Conservation (phyloP, 2,888 invertebrate species). For the Mesorhabditis sp. region DNA sequence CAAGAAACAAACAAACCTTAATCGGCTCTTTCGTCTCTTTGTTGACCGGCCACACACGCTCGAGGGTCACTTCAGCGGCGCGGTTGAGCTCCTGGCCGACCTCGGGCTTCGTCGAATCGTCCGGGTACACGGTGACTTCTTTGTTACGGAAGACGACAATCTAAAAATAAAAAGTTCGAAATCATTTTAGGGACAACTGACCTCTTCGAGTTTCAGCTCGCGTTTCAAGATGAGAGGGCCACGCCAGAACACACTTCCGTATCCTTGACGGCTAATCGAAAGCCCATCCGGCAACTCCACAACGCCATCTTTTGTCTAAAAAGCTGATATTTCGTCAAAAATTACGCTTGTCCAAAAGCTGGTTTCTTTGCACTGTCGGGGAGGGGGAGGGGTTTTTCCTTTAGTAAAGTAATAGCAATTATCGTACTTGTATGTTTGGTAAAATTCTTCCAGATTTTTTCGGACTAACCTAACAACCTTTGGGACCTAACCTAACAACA, state of each 20-base stretch:
- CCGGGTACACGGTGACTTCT: constrained; percentile 89
- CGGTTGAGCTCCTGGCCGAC: constrained; percentile 83
- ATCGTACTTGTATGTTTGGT: no score
- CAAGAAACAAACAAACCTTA: constrained; percentile 63
- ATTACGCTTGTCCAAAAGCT: no score
- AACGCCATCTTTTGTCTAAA: constrained; percentile 18
- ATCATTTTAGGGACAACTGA: constrained; percentile 7
- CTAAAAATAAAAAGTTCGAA: constrained; percentile 29
- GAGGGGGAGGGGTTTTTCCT: no score
- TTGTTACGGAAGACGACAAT: constrained; percentile 70
- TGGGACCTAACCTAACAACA: constrained; percentile 8
- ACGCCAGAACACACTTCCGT: constrained; percentile 62
- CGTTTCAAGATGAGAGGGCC: constrained; percentile 52
- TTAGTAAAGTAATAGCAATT: no score
- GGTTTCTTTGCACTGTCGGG: no score
- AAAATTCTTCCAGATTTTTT: no score
- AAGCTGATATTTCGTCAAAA: background rate
- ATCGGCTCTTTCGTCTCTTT: constrained; percentile 77
- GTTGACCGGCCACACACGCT: constrained; percentile 88
- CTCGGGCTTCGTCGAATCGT: constrained; percentile 82
- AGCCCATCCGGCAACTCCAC: constrained; percentile 58
- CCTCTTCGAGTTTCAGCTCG: constrained; percentile 32
- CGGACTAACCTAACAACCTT: constrained; percentile 14
- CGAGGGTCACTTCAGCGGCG: constrained; percentile 70
- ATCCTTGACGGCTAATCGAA: constrained; percentile 61